Percentiles rank a stretch among this genome's conserved stretches.
phyloP scores from a whole-genome alignment of 2,113 vertebrate genomes.

The Macaca fascicularis region DNA sequence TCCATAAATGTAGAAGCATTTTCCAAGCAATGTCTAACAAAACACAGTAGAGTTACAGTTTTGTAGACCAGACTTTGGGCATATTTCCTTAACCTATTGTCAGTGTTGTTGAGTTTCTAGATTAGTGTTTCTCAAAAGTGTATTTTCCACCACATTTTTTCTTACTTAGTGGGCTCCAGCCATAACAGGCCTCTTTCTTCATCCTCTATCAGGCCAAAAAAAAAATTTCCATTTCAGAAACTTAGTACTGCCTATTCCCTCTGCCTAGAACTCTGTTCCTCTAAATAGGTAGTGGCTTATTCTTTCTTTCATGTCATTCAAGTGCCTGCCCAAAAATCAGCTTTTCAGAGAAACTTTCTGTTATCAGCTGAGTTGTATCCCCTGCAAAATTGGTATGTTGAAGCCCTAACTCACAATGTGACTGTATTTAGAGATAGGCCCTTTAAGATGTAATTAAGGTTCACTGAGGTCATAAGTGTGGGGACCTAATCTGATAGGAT shows the following conservation, averaged over 20 bases:
- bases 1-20: not conserved
- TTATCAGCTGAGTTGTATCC: not conserved
- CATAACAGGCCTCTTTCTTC: not conserved
- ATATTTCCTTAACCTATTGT: not conserved
- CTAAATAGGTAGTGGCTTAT: not conserved
- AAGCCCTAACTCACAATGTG: not conserved
- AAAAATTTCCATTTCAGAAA: not conserved
- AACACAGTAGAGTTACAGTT: not conserved
- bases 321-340: not conserved
- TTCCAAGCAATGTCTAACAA: not conserved
- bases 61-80: not conserved
- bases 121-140: not conserved
- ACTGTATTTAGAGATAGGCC: not conserved
- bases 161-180: not conserved
- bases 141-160: not conserved
- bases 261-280: not conserved
- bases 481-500: not conserved
- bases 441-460: not conserved
- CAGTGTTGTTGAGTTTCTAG: not conserved
- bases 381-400: not conserved
- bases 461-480: not conserved
- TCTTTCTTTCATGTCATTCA: not conserved
- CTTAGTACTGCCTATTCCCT: not conserved
- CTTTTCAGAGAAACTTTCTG: not conserved
- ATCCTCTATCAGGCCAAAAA: not conserved